phyloP scores from a whole-genome alignment of 2,888 invertebrate species.

The Embidobia sp. region DNA sequence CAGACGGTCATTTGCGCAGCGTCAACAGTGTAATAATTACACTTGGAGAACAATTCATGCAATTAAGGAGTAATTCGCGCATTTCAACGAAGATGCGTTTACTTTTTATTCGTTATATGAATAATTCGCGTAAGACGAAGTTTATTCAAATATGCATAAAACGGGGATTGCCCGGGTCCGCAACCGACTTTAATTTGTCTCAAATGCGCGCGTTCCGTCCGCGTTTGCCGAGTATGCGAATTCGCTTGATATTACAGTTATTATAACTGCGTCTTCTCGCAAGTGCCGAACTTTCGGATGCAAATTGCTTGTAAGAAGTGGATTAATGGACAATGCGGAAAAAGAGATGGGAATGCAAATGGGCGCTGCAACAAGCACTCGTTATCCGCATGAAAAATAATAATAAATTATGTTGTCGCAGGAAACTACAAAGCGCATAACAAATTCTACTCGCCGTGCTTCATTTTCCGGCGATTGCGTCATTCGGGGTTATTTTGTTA shows the following conservation, averaged over 20 bases:
- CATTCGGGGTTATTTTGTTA: slow-evolving; percentile 12
- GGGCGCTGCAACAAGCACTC: background rate
- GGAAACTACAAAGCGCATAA: slow-evolving; percentile 14
- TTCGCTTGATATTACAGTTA: slow-evolving; percentile 20
- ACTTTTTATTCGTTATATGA: no score
- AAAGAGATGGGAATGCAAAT: slow-evolving; percentile 20
- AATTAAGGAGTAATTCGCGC: slow-evolving; percentile 23
- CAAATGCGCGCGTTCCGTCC: slow-evolving; percentile 18
- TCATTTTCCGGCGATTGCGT: slow-evolving; percentile 14
- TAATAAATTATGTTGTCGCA: slow-evolving; percentile 8
- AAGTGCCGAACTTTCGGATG: slow-evolving; percentile 8
- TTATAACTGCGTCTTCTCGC: slow-evolving; percentile 8
- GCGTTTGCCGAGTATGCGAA: slow-evolving; percentile 26
- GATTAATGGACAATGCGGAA: slow-evolving; percentile 6
- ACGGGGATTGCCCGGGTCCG: slow-evolving; percentile 15
- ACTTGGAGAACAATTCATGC: slow-evolving; percentile 14
- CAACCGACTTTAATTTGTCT: slow-evolving; percentile 40
- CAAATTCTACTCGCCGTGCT: slow-evolving; percentile 21
- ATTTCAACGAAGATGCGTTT: slow-evolving; percentile 39
- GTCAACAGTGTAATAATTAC: slow-evolving; percentile 25
- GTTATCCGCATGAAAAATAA: background rate
- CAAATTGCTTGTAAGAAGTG: slow-evolving; percentile 13
- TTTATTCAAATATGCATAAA: slow-evolving; percentile 52
- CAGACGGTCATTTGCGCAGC: no score
- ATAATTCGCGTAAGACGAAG: slow-evolving; percentile 32